These are phyloP conservation scores for Hanleya hanleyi DNA, from an alignment of 2,888 invertebrate species.

Conservation along the genomic window DNA sequence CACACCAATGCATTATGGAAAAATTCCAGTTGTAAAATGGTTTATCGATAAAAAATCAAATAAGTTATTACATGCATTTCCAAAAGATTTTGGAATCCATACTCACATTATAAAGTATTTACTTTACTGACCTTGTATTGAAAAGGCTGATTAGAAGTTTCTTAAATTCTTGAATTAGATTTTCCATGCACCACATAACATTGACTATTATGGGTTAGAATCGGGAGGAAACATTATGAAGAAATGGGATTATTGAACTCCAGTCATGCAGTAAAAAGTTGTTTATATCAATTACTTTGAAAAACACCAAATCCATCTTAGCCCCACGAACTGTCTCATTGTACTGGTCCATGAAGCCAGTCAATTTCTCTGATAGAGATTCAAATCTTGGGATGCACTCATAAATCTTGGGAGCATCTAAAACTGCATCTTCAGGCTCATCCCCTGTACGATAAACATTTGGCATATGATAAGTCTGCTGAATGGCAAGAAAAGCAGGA, in stretches of 20 bases:
- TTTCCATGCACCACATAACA: too few species aligned
- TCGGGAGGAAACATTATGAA: too few species aligned
- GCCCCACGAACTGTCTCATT: constrained; percentile 73
- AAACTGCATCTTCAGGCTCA: constrained; percentile 94
- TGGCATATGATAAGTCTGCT: not conserved
- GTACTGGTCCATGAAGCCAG: constrained; percentile 67
- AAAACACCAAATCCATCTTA: constrained; percentile 74
- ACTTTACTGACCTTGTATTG: too few species aligned
- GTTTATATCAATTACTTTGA: constrained; percentile 71
- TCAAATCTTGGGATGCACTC: constrained; percentile 85
- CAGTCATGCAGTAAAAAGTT: too few species aligned
- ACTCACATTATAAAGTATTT: too few species aligned
- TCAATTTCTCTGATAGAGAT: constrained; percentile 78
- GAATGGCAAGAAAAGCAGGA: not conserved
- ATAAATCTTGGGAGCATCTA: constrained; percentile 96
- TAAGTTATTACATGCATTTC: not conserved
- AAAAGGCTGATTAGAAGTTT: too few species aligned
- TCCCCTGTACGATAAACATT: constrained; percentile 82
- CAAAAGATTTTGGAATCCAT: too few species aligned
- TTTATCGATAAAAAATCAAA: not conserved
- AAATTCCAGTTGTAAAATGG: not conserved
- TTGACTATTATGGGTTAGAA: too few species aligned
- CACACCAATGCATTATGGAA: not conserved
- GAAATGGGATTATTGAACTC: too few species aligned
- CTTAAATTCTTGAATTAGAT: too few species aligned